phyloP scores from a whole-genome alignment of 2,888 invertebrate genomes.

The Tachystola acroxantha region DNA sequence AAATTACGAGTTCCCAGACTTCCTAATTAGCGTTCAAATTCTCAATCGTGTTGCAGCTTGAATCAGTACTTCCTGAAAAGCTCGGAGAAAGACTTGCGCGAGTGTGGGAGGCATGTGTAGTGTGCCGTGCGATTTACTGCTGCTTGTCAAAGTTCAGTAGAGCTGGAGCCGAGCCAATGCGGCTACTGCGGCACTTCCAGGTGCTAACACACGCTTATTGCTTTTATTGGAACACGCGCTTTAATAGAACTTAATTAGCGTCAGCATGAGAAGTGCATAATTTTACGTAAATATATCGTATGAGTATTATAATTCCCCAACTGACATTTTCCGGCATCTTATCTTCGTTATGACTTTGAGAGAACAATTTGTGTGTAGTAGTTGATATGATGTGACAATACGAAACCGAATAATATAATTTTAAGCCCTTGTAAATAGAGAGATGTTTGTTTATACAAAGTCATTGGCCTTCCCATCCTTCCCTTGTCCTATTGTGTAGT shows the following conservation, averaged over 20 bases:
- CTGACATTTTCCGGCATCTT: background rate
- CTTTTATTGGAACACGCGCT: slow-evolving; percentile 33
- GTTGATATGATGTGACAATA: background rate
- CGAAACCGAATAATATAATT: slow-evolving; percentile 2
- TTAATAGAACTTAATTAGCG: slow-evolving; percentile 28
- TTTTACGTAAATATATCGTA: slow-evolving; percentile 10
- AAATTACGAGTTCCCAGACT: slow-evolving; percentile 7
- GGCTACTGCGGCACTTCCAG: slow-evolving; percentile 62
- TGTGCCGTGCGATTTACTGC: slow-evolving; percentile 47
- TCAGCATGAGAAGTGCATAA: slow-evolving; percentile 13
- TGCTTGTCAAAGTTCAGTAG: slow-evolving; percentile 74
- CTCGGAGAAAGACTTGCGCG: slow-evolving; percentile 17
- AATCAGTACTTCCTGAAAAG: slow-evolving; percentile 6
- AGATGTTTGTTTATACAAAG: slow-evolving; percentile 44
- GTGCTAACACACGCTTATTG: slow-evolving; percentile 42
- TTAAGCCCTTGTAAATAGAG: slow-evolving; percentile 5
- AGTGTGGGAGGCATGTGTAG: slow-evolving; percentile 29
- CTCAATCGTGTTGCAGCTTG: background rate
- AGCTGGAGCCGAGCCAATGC: slow-evolving; percentile 66
- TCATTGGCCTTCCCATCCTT: slow-evolving; percentile 49
- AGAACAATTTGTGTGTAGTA: background rate
- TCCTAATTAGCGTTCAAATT: slow-evolving; percentile 6
- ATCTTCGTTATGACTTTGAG: background rate
- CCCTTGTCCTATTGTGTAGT: slow-evolving; percentile 43
- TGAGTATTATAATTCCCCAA: background rate